A percentile compares a stretch with the other conserved stretches of the same genome.
Evolutionary conservation across 2,888 invertebrate genomes (phyloP).

Genomic region (Phalangium opilio): DNA sequence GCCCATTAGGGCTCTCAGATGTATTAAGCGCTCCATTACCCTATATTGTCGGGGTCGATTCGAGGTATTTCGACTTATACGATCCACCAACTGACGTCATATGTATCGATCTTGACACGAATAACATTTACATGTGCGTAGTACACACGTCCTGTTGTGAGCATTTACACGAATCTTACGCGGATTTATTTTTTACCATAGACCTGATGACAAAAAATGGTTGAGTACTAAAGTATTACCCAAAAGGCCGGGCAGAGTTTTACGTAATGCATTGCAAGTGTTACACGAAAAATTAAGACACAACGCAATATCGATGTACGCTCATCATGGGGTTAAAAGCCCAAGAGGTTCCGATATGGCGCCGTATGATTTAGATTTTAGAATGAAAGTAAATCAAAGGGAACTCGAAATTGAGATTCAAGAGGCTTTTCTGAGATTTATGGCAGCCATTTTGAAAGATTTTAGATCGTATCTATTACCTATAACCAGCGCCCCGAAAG

Average conservation of each 20-base stretch:
- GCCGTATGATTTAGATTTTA: slow-evolving; percentile 63
- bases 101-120: slow-evolving; percentile 95
- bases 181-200: slow-evolving; percentile 34
- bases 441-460: slow-evolving; percentile 78
- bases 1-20: slow-evolving; percentile 87
- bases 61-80: slow-evolving; percentile 90
- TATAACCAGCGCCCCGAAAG: slow-evolving; percentile 81
- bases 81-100: slow-evolving; percentile 93
- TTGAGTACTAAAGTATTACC: slow-evolving; percentile 57
- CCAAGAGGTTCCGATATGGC: slow-evolving; percentile 27
- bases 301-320: slow-evolving; percentile 1
- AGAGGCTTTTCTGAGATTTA: slow-evolving; percentile 90
- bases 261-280: slow-evolving; percentile 60
- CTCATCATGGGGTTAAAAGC: not conserved
- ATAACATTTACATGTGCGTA: slow-evolving; percentile 57
- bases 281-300: slow-evolving; percentile 40
- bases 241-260: slow-evolving; percentile 58
- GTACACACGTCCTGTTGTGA: too few species aligned
- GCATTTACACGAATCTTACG: too few species aligned
- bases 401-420: slow-evolving; percentile 83
- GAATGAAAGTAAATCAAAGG: slow-evolving; percentile 60
- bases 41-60: slow-evolving; percentile 92
- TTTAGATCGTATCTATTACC: slow-evolving; percentile 76
- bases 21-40: slow-evolving; percentile 93
- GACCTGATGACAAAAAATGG: slow-evolving; percentile 61